phyloP scores from a whole-genome alignment of 2,888 invertebrate genomes.

The Acronicta aceris region DNA sequence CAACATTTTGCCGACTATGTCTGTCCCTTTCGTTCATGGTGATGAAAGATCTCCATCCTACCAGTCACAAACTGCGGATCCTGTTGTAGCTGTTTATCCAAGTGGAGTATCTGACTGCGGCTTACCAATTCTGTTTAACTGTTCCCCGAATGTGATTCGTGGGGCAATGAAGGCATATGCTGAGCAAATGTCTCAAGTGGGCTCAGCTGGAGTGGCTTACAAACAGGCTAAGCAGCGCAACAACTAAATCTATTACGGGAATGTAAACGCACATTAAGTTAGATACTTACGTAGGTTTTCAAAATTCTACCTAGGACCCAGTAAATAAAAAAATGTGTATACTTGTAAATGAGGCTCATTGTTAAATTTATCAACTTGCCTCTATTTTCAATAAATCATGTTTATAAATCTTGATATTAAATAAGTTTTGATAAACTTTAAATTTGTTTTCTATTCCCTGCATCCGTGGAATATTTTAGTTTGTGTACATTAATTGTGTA shows the following conservation, averaged over 20 bases:
- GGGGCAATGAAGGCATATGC: conserved; percentile 51
- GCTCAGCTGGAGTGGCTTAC: conserved; percentile 14
- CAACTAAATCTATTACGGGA: background rate
- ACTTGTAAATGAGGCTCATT: background rate
- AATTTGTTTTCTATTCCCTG: background rate
- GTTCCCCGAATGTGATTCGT: conserved; percentile 66
- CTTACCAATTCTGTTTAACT: conserved; percentile 69
- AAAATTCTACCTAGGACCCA: conserved; percentile 3
- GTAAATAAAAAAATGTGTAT: conserved; percentile 9
- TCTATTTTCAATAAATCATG: too few species aligned
- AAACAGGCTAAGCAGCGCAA: conserved; percentile 6
- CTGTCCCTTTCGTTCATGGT: conserved; percentile 67
- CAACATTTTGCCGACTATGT: conserved; percentile 81
- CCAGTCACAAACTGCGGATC: too few species aligned
- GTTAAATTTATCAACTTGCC: background rate
- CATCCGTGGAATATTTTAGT: too few species aligned
- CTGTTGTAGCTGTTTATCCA: conserved; percentile 55
- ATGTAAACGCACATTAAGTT: too few species aligned
- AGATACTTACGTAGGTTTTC: too few species aligned
- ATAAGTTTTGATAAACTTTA: too few species aligned
- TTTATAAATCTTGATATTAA: too few species aligned
- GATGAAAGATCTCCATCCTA: conserved; percentile 33
- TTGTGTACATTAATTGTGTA: too few species aligned
- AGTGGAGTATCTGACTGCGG: conserved; percentile 53
- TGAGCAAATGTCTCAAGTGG: conserved; percentile 15